Evolutionary conservation across 2,797 vertebrate species (phyloP), one percentile per base, ranked within the genome.

Genomic region (Sylvilagus floridanus): DNA sequence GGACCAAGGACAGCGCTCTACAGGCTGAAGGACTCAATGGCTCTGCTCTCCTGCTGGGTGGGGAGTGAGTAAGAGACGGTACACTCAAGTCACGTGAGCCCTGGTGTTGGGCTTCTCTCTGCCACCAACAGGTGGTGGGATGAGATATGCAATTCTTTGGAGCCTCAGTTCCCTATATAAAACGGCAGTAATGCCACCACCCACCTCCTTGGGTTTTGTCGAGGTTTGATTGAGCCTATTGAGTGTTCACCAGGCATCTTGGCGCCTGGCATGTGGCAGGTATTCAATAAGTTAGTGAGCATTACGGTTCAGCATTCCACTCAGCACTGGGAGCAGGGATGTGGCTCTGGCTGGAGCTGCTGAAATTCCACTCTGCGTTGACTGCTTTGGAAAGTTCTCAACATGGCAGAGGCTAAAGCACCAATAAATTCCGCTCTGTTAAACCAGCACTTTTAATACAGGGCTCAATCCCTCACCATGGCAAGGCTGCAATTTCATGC

Each of bases 401-500:
- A 0, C 2, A 3, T 22, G 85, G 92, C 96, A 83, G 82, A 96
- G 93, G 94, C 90, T 71, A 66, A 32, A 92, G 78, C 79, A 79
- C 86, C 83, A 69, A 96, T 95, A 93, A 88, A 95, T 94, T 94
- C 96, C 1, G 8, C 91, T 95, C 93, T 92, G 94, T 93, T 96
- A 90, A 95, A 78, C 93, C 65, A 42, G 83, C 83, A 85, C 90
- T 17, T 96, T 93, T 89, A 94, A 94, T 94, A 91, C 28, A 50
- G 14, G 78, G 88, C 65, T 93, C 79, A 73, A 73, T 84, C 68
- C 83, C 81, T 97, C 91, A 91, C 66, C 28, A n/a, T 0, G 6
- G 73, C 28, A 52, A 81, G 77, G 52, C 91, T 62, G 57, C 30
- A 91, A 72, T 65, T 93, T 86, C 85, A 89, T 0, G 7, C 93